Evolutionary conservation across 1,140 invertebrate genomes (phyloP), one percentile per base, ranked within the genome.

Genomic region (Caenorhabditis brenneri): DNA sequence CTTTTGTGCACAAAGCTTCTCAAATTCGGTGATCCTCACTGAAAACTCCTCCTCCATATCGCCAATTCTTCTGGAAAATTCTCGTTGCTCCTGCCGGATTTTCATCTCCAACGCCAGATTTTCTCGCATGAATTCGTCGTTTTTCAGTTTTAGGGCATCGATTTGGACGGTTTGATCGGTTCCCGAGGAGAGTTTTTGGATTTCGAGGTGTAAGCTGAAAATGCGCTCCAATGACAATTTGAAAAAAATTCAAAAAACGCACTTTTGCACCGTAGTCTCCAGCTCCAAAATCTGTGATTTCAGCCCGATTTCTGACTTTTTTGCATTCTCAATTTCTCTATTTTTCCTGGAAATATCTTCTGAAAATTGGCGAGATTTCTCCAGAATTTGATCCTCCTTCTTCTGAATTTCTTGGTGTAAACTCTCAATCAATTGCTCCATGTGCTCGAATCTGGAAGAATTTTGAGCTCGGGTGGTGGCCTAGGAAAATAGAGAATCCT

Each of bases 1-100:
- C n/a, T 74, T 74, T 46, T 74, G 36, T 36, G 42, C 65, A 31
- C 33, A 74, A 0, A 74, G n/a, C 36, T 74, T 74, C 36, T 74
- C 36, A 46, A 74, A 74, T 12, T 74, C 65, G 1, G 65, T 22
- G 15, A 74, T 39, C 24, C 22, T 19, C 9, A 74, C 36, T 24
- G 65, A 39, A 42, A 74, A 74, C 2, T 24, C 4, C 42, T 46
- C 36, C 1, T 74, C 65, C 10, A n/a, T 3, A 12, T 46, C 36
- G 12, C 36, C 36, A n/a, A 74, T 10, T 42, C 42, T 39, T 19
- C 22, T 74, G 9, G 65, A 39, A 24, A 74, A 74, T 42, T 74
- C 65, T 42, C 16, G 19, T 19, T 74, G 36, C n/a, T 74, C 36
- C 6, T 46, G 36, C 2, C 65, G 65, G 2, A 24, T 12, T 42